phyloP scores from a whole-genome alignment of 2,797 vertebrate genomes.

The Calcarius lapponicus region DNA sequence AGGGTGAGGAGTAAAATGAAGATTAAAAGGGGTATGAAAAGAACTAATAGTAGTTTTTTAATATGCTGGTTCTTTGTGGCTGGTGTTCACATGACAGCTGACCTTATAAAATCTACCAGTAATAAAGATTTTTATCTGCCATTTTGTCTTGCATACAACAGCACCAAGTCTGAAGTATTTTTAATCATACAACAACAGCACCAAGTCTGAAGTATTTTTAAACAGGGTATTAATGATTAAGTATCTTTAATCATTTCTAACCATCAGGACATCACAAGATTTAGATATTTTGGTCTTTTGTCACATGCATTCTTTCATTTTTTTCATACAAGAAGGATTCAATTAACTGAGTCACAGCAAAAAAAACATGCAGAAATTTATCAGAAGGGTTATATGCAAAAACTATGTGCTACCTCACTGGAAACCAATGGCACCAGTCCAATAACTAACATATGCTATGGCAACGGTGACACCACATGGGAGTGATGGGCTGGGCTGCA shows the following conservation, averaged over 20 bases:
- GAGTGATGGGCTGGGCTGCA: constrained; percentile 19
- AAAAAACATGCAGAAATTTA: constrained; percentile 64
- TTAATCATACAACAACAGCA: background rate
- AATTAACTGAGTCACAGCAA: constrained; percentile 58
- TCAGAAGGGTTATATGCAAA: constrained; percentile 65
- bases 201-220: background rate
- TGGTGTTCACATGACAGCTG: background rate
- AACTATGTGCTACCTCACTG: constrained; percentile 63
- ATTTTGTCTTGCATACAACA: background rate
- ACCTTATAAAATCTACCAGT: constrained; percentile 9
- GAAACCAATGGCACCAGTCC: constrained; percentile 71
- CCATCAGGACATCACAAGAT: background rate
- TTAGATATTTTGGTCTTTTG: constrained; percentile 1
- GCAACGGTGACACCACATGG: constrained; percentile 33
- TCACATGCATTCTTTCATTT: constrained; percentile 23
- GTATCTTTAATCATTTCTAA: background rate
- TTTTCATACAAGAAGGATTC: constrained; percentile 32
- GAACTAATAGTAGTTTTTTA: background rate
- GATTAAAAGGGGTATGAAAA: background rate
- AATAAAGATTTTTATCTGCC: background rate
- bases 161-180: background rate
- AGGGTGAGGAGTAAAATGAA: constrained; percentile 23
- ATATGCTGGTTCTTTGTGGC: background rate
- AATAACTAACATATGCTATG: constrained; percentile 65
- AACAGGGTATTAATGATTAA: background rate